phyloP scores from a whole-genome alignment of 2,113 vertebrate genomes.

The Corvus moneduloides region DNA sequence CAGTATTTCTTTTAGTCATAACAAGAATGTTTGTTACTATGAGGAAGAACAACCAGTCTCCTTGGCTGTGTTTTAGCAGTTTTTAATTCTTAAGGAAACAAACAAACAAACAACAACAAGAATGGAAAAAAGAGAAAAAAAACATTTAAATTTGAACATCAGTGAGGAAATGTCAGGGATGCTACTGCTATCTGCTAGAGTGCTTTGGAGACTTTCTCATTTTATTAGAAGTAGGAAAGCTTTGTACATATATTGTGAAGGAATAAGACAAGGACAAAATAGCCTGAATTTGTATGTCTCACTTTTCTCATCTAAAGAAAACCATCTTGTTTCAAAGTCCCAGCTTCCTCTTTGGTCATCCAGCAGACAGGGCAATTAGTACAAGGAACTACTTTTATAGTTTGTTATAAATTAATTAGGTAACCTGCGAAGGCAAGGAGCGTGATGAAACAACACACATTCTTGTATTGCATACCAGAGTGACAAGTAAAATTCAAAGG shows the following conservation, averaged over 20 bases:
- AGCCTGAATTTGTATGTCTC: not conserved
- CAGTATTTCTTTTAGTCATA: not conserved
- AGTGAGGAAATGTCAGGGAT: not conserved
- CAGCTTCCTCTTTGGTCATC: not conserved
- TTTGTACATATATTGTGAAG: not conserved
- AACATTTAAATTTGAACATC: not conserved
- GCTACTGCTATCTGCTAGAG: not conserved
- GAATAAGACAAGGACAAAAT: not conserved
- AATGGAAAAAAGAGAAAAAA: too few relatives aligned
- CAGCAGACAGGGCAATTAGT: not conserved
- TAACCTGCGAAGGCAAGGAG: not conserved
- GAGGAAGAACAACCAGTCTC: not conserved
- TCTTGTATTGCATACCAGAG: slow-evolving; percentile 30
- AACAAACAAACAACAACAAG: not conserved
- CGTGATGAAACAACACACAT: not conserved
- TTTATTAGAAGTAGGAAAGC: not conserved
- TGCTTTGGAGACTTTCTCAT: not conserved
- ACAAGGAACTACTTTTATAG: not conserved
- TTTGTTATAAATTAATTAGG: not conserved
- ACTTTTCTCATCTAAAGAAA: not conserved
- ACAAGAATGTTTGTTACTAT: not conserved
- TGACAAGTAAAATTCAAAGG: slow-evolving; percentile 42
- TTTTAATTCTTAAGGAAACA: not conserved
- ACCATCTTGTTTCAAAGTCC: not conserved
- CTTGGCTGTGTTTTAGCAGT: not conserved